Evolutionary conservation across 1,140 invertebrate species (phyloP).

Genomic region (Caenorhabditis tropicalis): DNA sequence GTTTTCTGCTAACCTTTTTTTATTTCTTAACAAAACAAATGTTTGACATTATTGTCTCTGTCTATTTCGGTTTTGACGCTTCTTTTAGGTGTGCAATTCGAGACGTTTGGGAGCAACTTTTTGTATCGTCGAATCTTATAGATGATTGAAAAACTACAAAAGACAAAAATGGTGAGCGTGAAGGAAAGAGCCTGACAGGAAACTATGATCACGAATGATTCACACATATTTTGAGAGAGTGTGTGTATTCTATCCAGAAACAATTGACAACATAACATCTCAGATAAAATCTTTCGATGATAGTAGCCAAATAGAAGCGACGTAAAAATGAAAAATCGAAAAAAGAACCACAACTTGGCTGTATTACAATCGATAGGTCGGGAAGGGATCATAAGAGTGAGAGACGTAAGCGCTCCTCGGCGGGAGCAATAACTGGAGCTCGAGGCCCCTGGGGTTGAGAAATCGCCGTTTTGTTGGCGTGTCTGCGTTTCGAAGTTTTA

Average conservation of each 20-base stretch:
- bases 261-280: neutral
- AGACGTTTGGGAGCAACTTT: neutral
- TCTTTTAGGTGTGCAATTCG: slow-evolving; percentile 6
- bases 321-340: neutral
- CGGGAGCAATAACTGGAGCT: slow-evolving; percentile 33
- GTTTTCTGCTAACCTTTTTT: slow-evolving; percentile 21
- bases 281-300: neutral
- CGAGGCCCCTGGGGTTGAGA: slow-evolving; percentile 30
- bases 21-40: slow-evolving; percentile 21
- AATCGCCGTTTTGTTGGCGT: neutral
- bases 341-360: neutral
- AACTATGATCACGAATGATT: slow-evolving; percentile 35
- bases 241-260: neutral
- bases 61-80: slow-evolving; percentile 16
- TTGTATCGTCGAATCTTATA: neutral
- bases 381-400: slow-evolving; percentile 33
- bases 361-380: slow-evolving; percentile 35
- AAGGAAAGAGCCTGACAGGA: neutral
- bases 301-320: neutral
- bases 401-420: neutral
- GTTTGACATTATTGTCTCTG: slow-evolving; percentile 37
- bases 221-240: slow-evolving; percentile 45
- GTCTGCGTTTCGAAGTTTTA: slow-evolving; percentile 9
- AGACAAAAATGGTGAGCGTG: neutral
- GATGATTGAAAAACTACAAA: slow-evolving; percentile 1